A percentile compares a stretch with the other conserved stretches of the same genome.
Evolutionary conservation across 92 coral and sea anemone species (phyloP).

Genomic region (Siderastrea siderea): DNA sequence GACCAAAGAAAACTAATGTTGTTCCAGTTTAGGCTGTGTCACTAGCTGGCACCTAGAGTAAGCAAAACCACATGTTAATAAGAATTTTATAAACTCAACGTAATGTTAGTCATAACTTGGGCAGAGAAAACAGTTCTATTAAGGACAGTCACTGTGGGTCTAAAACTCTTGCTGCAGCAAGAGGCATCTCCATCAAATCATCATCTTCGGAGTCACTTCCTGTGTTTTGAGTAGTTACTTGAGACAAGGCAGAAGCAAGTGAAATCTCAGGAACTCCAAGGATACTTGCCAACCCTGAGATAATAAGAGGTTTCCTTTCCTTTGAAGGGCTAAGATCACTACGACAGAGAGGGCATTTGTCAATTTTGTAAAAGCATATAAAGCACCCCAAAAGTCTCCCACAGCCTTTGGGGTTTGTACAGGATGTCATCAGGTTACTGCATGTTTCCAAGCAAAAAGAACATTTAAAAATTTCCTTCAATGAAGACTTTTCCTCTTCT

Average conservation of each 20-base stretch:
- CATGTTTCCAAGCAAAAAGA: constrained; percentile 34
- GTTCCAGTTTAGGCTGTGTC: too few relatives aligned
- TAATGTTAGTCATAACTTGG: too few relatives aligned
- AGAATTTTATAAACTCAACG: too few relatives aligned
- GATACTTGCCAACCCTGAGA: constrained; percentile 30
- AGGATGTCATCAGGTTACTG: constrained; percentile 49
- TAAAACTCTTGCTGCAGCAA: constrained; percentile 14
- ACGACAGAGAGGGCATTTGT: constrained; percentile 48
- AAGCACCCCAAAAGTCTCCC: constrained; percentile 48
- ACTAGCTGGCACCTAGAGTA: too few relatives aligned
- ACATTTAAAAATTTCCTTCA: constrained; percentile 46
- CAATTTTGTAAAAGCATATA: constrained; percentile 22
- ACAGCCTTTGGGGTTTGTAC: constrained; percentile 44
- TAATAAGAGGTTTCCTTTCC: constrained; percentile 35
- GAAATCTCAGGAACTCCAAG: constrained; percentile 36
- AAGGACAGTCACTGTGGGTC: not conserved
- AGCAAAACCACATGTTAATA: too few relatives aligned
- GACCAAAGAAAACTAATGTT: too few relatives aligned
- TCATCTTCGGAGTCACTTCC: constrained; percentile 14
- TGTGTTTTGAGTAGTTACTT: constrained; percentile 1
- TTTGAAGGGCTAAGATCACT: constrained; percentile 6
- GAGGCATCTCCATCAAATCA: constrained; percentile 9
- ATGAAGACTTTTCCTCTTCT: constrained; percentile 16
- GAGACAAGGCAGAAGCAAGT: constrained; percentile 39
- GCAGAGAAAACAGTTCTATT: not conserved